Conservation (phyloP, 2,113 vertebrate genomes). For the Eonycteris spelaea region DNA sequence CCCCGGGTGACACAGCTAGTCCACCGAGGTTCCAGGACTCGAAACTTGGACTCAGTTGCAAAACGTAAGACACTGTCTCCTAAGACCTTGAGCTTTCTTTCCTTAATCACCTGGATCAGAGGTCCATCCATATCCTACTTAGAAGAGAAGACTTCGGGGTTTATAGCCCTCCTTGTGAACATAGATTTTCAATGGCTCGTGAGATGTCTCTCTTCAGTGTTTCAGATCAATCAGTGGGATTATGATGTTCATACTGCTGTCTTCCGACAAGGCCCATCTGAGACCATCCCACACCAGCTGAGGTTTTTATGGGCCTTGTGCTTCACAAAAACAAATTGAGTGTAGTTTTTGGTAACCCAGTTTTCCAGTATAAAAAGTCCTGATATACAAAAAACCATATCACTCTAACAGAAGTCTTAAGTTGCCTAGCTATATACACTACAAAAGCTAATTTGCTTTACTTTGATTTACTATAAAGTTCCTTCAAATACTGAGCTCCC, state of each 20-base stretch:
- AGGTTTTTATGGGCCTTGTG: background rate
- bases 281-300: background rate
- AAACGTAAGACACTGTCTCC: background rate
- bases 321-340: background rate
- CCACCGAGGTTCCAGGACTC: background rate
- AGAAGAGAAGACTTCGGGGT: background rate
- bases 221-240: background rate
- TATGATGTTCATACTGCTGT: background rate
- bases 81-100: background rate
- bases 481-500: background rate
- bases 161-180: background rate
- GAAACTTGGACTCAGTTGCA: background rate
- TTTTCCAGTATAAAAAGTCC: background rate
- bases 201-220: background rate
- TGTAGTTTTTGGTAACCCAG: background rate
- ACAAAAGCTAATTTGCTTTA: constrained; percentile 13
- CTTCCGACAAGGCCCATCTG: background rate
- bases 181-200: background rate
- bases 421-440: background rate
- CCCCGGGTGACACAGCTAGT: background rate
- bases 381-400: background rate
- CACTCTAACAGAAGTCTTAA: background rate
- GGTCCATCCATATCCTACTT: background rate
- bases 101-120: background rate
- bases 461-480: background rate